Evolutionary conservation across 2,888 invertebrate genomes (phyloP), one percentile per base, ranked within the genome.

Genomic region (Melinopterus prodromus): DNA sequence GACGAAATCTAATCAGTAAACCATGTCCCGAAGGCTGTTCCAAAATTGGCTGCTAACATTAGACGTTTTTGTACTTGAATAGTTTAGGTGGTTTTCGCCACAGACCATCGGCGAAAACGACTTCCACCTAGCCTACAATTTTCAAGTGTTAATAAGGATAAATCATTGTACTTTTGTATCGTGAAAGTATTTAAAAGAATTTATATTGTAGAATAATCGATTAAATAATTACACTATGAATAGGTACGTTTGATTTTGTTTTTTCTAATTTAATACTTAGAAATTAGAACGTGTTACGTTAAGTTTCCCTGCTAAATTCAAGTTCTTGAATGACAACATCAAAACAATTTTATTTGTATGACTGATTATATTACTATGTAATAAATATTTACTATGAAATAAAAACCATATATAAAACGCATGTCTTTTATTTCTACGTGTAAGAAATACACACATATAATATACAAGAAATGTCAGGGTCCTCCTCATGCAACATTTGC

Each of bases 1-100:
- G 53, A 53, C 53, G 53, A 53, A 53, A 53, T 53, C 53, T 53
- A 53, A 53, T 53, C 53, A 53, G 53, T 53, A 53, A 53, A 53
- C 53, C 53, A 53, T 53, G 53, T 82, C 80, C 79, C 79, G 76
- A 79, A 82, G 82, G 81, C 82, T 82, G 80, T 82, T 80, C 78
- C 77, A 72, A 76, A 53, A 78, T 80, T 80, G 80, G 80, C 80
- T 77, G 80, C 80, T 77, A 69, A 53, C 53, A 53, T 53, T 53
- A 38, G 53, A 9, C 74, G 77, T 80, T 77, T 80, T 74, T 53
- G 53, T 53, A 53, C 53, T 53, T 53, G 53, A 12, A 71, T 53
- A 12, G 53, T 53, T 53, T 12, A 9, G 12, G 53, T 53, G 53
- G 53, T 53, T 53, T 12, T 53, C 7, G 53, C 53, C 12, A 53